Base-by-base conservation (phyloP, 2,888 invertebrate species). In the Melangyna quadrimaculata region DNA sequence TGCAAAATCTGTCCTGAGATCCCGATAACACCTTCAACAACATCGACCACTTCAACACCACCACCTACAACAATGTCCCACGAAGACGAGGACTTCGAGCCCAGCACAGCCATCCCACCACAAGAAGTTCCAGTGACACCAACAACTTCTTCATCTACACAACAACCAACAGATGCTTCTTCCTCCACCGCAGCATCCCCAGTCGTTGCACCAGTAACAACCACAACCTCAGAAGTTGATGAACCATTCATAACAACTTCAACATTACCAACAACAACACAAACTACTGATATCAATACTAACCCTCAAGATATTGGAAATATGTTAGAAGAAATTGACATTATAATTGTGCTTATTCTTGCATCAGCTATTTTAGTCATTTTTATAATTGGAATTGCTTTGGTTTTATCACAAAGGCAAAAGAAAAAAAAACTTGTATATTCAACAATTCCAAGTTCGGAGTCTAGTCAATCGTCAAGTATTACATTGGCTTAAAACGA, bases 361-460 rank as follows among this genome's bases (percentile, higher is more conserved):
- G 82, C 78, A 7, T 70, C 75, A 51, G 87, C 87, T 12, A 78
- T 83, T 57, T 45, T 88, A 14, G 70, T 87, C 19, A 84, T 77
- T 48, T 87, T 83, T n/a, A 77, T 78, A 29, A 78, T 88, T 67
- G 81, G 27, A 87, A 79, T 67, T 0, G 19, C 17, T 0, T 43
- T 48, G 10, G 22, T 70, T 19, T 3, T 67, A 7, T 17, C 22
- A 24, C 55, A 73, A 22, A 63, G 27, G 1, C 88, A 88, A 29
- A 88, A 88, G 55, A 82, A 79, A 1, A 88, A 87, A 57, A 88
- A 89, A 70, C 88, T 77, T 1, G 43, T 88, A 35, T 91, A 91
- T 74, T 89, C 89, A 1, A 88, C 89, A 57, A 89, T 91, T 72
- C 90, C 91, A n/a, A 89, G 88, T 63, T 90, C 89, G 7, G 91